phyloP scores from a whole-genome alignment of 1,140 invertebrate genomes.

The Penaeus indicus region DNA sequence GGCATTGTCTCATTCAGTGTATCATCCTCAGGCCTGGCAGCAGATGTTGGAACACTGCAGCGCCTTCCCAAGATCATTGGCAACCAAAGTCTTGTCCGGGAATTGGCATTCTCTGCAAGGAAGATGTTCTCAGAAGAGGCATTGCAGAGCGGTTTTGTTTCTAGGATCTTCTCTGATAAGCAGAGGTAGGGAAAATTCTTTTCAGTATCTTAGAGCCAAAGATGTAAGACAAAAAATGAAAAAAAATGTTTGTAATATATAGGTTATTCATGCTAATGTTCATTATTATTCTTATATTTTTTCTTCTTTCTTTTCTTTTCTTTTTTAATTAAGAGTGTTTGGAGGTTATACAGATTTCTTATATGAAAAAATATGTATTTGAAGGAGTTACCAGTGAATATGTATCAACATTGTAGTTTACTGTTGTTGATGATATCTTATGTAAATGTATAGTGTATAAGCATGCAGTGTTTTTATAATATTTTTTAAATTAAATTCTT shows the following conservation, averaged over 20 bases:
- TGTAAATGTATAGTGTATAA: too few relatives aligned
- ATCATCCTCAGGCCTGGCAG: constrained; percentile 82
- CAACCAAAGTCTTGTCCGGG: constrained; percentile 87
- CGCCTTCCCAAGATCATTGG: constrained; percentile 93
- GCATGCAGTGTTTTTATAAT: background rate
- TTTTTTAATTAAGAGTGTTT: too few relatives aligned
- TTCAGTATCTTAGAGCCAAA: too few relatives aligned
- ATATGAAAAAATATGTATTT: too few relatives aligned
- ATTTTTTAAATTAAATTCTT: constrained; percentile 9
- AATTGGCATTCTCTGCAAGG: constrained; percentile 88
- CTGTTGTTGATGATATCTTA: too few relatives aligned
- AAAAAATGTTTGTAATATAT: constrained; percentile 60
- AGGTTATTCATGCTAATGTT: constrained; percentile 9
- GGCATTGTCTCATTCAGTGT: background rate
- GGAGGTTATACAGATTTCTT: too few relatives aligned
- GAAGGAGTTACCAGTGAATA: too few relatives aligned
- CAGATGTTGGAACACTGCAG: constrained; percentile 95
- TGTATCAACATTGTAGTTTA: too few relatives aligned
- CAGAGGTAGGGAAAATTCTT: constrained; percentile 73
- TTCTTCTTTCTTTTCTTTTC: too few relatives aligned
- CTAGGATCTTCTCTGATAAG: constrained; percentile 77
- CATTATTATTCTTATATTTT: background rate
- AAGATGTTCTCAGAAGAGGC: constrained; percentile 88
- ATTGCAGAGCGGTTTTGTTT: constrained; percentile 80
- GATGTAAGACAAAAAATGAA: too few relatives aligned